A percentile compares a stretch with the other conserved stretches of the same genome.
Evolutionary conservation across 2,113 vertebrate species (phyloP).

Genomic region (Dipodomys ordii): DNA sequence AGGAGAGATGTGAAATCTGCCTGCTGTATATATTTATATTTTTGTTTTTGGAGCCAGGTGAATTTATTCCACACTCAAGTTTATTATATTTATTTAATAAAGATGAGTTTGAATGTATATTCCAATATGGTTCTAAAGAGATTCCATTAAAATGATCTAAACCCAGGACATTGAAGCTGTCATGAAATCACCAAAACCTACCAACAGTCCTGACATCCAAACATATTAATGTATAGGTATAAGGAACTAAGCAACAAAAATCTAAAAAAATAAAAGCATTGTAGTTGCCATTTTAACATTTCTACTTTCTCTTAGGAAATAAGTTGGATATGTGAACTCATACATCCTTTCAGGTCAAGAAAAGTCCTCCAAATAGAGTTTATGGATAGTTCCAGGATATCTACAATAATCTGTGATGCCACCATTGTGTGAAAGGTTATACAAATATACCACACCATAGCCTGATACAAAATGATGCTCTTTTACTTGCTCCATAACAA

Average conservation of each 20-base stretch:
- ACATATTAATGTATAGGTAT: background rate
- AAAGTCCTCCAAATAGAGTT: background rate
- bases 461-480: background rate
- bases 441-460: background rate
- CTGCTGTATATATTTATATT: background rate
- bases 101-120: background rate
- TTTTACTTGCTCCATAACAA: background rate
- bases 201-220: background rate
- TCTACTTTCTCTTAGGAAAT: background rate
- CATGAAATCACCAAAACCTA: background rate
- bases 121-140: background rate
- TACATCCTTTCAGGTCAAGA: background rate
- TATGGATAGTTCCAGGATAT: background rate
- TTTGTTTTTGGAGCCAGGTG: background rate
- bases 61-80: background rate
- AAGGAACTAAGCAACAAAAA: background rate
- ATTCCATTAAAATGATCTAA: background rate
- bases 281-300: background rate
- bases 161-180: background rate
- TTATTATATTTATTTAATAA: background rate
- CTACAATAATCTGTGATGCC: background rate
- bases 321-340: background rate
- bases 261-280: background rate
- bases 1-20: background rate
- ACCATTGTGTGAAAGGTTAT: background rate